A percentile compares a stretch with the other conserved stretches of the same genome.
phyloP scores from a whole-genome alignment of 2,113 vertebrate species.

The Gopherus evgoodei region DNA sequence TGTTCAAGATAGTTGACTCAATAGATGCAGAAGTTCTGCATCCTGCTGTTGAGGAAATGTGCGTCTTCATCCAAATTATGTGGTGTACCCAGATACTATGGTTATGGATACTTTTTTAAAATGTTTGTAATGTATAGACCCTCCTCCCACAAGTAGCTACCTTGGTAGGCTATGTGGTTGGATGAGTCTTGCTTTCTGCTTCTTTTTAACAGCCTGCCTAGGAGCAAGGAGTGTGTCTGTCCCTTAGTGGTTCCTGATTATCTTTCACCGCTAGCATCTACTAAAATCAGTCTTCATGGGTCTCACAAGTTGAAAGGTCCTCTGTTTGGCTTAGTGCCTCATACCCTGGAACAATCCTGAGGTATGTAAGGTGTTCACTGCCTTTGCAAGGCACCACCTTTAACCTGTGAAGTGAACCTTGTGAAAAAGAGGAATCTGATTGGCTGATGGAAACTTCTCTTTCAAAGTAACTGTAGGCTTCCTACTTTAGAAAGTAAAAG shows the following conservation, averaged over 20 bases:
- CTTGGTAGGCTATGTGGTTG: not conserved
- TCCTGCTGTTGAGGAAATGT: not conserved
- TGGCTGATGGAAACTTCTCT: not conserved
- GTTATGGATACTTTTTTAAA: not conserved
- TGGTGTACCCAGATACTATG: not conserved
- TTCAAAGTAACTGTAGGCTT: not conserved
- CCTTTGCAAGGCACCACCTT: not conserved
- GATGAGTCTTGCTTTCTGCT: not conserved
- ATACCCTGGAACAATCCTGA: not conserved
- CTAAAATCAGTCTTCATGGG: constrained; percentile 1
- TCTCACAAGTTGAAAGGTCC: not conserved
- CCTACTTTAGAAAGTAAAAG: not conserved
- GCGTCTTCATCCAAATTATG: not conserved
- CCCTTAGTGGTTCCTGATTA: not conserved
- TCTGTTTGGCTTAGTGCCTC: not conserved
- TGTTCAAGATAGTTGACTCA: not conserved
- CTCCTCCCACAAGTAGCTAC: not conserved
- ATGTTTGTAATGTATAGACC: not conserved
- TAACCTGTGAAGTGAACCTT: not conserved
- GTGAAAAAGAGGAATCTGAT: not conserved
- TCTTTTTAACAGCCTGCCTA: not conserved
- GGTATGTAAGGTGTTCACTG: not conserved
- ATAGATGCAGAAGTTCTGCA: not conserved
- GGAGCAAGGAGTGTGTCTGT: not conserved
- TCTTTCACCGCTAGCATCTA: not conserved